Percentiles rank a stretch among this genome's conserved stretches.
These are phyloP conservation scores for Cantharis flavilabris DNA, from an alignment of 2,888 invertebrate genomes.

Conservation along the genomic window DNA sequence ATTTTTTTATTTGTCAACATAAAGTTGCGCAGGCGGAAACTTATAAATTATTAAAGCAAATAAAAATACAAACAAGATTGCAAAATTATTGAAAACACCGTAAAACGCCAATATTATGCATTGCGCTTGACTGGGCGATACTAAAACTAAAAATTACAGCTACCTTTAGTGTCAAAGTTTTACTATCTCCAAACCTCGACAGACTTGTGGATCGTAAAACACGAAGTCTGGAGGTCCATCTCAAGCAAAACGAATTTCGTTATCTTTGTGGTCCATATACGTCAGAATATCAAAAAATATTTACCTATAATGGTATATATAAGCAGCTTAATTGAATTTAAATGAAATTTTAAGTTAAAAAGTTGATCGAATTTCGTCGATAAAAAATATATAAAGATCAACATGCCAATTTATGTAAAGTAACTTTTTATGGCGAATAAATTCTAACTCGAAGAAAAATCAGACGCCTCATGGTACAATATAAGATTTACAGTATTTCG, in stretches of 20 bases:
- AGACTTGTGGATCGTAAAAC: constrained; percentile 31
- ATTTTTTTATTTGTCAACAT: not conserved
- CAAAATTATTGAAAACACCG: constrained; percentile 24
- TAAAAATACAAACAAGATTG: constrained; percentile 4
- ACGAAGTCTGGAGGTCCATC: constrained; percentile 19
- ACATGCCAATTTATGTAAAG: not conserved
- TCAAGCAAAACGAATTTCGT: constrained; percentile 25
- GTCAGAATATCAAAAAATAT: constrained; percentile 24
- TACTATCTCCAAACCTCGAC: constrained; percentile 24
- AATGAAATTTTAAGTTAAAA: not conserved
- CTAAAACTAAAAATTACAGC: constrained; percentile 33
- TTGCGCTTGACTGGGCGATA: constrained; percentile 32
- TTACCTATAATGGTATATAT: constrained; percentile 6
- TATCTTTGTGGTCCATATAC: constrained; percentile 24
- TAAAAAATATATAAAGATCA: not conserved
- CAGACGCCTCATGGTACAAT: no score
- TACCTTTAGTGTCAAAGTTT: constrained; percentile 33
- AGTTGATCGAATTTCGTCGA: not conserved
- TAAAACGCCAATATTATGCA: constrained; percentile 29
- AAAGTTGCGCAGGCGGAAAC: not conserved
- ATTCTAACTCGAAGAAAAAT: not conserved
- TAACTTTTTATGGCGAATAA: not conserved
- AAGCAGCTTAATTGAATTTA: constrained; percentile 11
- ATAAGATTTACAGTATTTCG: not conserved
- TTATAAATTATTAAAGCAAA: not conserved